Evolutionary conservation across 2,113 vertebrate species (phyloP), one percentile per base, ranked within the genome.

Genomic region (Albula glossodonta): DNA sequence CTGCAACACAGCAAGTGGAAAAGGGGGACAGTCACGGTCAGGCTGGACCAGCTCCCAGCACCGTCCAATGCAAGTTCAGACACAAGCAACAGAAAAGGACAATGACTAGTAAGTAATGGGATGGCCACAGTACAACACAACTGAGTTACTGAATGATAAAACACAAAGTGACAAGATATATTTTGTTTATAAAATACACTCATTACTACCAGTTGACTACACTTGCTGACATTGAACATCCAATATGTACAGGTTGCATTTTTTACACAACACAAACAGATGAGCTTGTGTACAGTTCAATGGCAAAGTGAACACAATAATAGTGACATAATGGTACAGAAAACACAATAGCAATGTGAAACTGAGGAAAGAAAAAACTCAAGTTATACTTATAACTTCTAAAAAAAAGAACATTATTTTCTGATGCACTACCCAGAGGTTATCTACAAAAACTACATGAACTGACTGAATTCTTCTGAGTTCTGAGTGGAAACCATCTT

Each of bases 401-500:
- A 63, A 63, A 83, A 49, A 70, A 74, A 9, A 51, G 66, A 2
- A 57, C 5, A 2, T 49, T 49, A 70, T 56, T 48, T 49, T 31
- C 31, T 41, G 1, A 79, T 78, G 19, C 8, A 9, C 77, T 85
- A 60, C 52, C 15, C 70, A 31, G 22, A 74, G 70, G 70, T 74
- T 74, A 79, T 78, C 49, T 84, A 84, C 56, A 80, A 53, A 66
- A 80, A 52, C n/a, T 84, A 77, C 11, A 49, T 17, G 13, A 66
- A 66, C 51, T 85, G 51, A 6, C 10, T n/a, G n/a, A 84, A 17
- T 88, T 90, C 92, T 93, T 92, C 92, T 94, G 89, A 91, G 90
- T 92, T 91, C 92, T 92, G 91, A 94, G 93, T 89, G 90, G 86
- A 93, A 89, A 80, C 91, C 89, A n/a, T 87, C 92, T 92, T 80